A percentile compares a stretch with the other conserved stretches of the same genome.
These are phyloP conservation scores for Chymomyza fuscimana DNA, from an alignment of 2,888 invertebrate species.

Conservation along the genomic window DNA sequence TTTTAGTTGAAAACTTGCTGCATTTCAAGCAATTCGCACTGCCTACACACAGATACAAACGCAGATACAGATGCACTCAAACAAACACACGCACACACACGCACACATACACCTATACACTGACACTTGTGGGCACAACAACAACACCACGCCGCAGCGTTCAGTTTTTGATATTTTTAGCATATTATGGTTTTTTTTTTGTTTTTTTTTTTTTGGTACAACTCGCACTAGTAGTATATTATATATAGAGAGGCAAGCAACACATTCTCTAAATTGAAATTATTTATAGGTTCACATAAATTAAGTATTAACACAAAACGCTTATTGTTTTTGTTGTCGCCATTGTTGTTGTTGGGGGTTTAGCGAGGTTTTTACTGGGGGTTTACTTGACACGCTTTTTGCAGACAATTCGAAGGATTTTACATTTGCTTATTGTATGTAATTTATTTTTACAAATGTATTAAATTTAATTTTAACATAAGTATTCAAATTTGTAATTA, in stretches of 20 bases:
- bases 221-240: slow-evolving; percentile 63
- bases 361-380: slow-evolving; percentile 2
- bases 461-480: not conserved
- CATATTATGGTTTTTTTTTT: slow-evolving; percentile 18
- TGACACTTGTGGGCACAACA: slow-evolving; percentile 21
- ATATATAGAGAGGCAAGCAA: slow-evolving; percentile 52
- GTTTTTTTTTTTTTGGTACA: slow-evolving; percentile 55
- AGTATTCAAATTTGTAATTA: slow-evolving; percentile 2
- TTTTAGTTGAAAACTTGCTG: slow-evolving; percentile 37
- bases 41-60: slow-evolving; percentile 16
- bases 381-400: slow-evolving; percentile 32
- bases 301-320: slow-evolving; percentile 68
- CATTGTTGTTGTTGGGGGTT: slow-evolving; percentile 16
- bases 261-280: slow-evolving; percentile 71
- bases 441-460: not conserved
- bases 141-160: slow-evolving; percentile 57
- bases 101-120: slow-evolving; percentile 9
- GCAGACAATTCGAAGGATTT: not conserved
- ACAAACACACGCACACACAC: slow-evolving; percentile 5
- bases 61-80: not conserved
- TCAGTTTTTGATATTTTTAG: slow-evolving; percentile 61
- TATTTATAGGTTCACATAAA: slow-evolving; percentile 77
- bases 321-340: slow-evolving; percentile 15
- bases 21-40: slow-evolving; percentile 68
- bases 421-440: not conserved